phyloP scores from a whole-genome alignment of 2,797 vertebrate genomes.

The Lutjanus argentimaculatus region DNA sequence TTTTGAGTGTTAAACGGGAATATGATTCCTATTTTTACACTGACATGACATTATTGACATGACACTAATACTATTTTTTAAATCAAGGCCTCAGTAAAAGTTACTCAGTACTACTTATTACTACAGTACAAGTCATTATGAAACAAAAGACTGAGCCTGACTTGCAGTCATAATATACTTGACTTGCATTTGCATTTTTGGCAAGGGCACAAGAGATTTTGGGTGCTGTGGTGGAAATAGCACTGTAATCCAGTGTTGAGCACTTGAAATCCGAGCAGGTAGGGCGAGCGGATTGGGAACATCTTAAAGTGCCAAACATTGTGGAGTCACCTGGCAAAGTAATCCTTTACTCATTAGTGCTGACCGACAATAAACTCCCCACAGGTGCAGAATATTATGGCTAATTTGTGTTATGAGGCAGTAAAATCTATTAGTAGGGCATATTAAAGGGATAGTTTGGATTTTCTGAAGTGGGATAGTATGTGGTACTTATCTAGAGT shows the following conservation, averaged over 20 bases:
- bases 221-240: slow-evolving; percentile 1
- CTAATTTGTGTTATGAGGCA: slow-evolving; percentile 29
- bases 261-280: slow-evolving; percentile 35
- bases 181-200: slow-evolving; percentile 28
- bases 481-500: too few relatives aligned
- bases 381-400: slow-evolving; percentile 6
- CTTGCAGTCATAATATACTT: background rate
- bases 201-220: slow-evolving; percentile 22
- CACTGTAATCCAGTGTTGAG: slow-evolving; percentile 29
- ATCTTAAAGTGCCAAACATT: slow-evolving; percentile 18
- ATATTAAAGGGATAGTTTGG: background rate
- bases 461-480: too few relatives aligned
- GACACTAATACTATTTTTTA: too few relatives aligned
- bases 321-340: slow-evolving; percentile 34
- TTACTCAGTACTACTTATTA: too few relatives aligned
- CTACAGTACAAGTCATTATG: background rate
- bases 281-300: slow-evolving; percentile 7
- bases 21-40: too few relatives aligned
- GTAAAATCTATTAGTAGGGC: slow-evolving; percentile 23
- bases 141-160: background rate
- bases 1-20: background rate
- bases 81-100: background rate
- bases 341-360: slow-evolving; percentile 44
- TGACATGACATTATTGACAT: too few relatives aligned
- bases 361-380: slow-evolving; percentile 38